Evolutionary conservation across 2,113 vertebrate genomes (phyloP).

Genomic region (Archocentrus centrarchus): DNA sequence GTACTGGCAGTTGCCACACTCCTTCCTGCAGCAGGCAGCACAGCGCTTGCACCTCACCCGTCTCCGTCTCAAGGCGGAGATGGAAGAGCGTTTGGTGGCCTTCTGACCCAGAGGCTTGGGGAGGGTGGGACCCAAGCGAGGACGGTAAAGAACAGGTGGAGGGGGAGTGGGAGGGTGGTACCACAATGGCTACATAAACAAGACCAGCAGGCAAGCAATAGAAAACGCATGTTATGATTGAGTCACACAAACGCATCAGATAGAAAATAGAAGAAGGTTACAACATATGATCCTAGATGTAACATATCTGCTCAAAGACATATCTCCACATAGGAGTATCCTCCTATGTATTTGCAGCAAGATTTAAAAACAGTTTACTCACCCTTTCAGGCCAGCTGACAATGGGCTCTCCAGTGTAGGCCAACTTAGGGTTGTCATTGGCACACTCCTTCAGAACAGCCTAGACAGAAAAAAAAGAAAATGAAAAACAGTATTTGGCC

Average conservation of each 20-base stretch:
- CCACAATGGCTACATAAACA: conserved; percentile 79
- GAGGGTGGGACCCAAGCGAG: conserved; percentile 69
- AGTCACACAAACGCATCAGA: background rate
- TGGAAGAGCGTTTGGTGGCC: conserved; percentile 83
- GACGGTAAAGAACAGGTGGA: conserved; percentile 71
- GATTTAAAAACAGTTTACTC: conserved; percentile 66
- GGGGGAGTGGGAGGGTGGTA: conserved; percentile 74
- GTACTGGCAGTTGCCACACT: conserved; percentile 93
- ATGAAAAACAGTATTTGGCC: background rate
- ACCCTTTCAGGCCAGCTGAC: conserved; percentile 96
- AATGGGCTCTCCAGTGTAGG: conserved; percentile 94
- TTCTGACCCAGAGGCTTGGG: conserved; percentile 80
- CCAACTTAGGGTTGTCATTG: conserved; percentile 87
- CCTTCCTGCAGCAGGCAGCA: conserved; percentile 89
- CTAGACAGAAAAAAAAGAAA: conserved; percentile 63
- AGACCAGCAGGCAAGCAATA: background rate
- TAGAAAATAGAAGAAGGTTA: background rate
- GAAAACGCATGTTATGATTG: background rate
- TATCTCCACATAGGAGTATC: background rate
- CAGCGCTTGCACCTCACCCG: conserved; percentile 94
- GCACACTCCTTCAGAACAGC: conserved; percentile 87
- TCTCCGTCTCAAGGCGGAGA: conserved; percentile 88
- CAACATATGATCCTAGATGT: background rate
- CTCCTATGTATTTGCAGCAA: background rate
- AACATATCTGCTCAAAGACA: background rate